Conservation (phyloP, 1,140 invertebrate species). For the Temnothorax longispinosus region DNA sequence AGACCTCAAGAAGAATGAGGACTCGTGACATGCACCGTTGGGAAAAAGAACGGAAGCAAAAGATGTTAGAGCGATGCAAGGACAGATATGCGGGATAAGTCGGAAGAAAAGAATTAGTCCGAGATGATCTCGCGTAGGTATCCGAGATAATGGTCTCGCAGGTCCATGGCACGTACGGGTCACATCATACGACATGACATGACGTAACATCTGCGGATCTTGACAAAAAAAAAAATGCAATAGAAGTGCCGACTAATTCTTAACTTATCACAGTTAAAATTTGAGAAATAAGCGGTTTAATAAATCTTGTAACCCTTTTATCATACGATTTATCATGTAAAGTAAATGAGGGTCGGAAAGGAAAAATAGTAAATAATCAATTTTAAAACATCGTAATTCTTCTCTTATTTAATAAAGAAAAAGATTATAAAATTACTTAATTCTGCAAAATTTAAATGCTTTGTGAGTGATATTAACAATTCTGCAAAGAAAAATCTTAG, state of each 20-base stretch:
- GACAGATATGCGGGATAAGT: constrained; percentile 54
- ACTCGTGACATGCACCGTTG: constrained; percentile 41
- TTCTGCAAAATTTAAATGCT: not conserved
- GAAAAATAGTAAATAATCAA: not conserved
- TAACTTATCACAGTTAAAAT: not conserved
- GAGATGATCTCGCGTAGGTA: constrained; percentile 17
- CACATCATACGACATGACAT: not conserved
- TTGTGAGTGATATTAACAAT: not conserved
- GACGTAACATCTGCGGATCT: constrained; percentile 1
- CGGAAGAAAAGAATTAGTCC: constrained; percentile 48
- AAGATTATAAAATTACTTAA: not conserved
- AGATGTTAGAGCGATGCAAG: not conserved
- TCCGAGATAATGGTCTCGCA: constrained; percentile 9
- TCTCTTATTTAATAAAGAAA: not conserved
- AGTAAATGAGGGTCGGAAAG: not conserved
- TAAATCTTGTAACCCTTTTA: not conserved
- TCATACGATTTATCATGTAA: not conserved
- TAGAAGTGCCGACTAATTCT: not conserved
- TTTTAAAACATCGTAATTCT: not conserved
- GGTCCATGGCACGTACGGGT: not conserved
- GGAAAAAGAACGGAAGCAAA: constrained; percentile 23
- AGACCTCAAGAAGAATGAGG: constrained; percentile 26
- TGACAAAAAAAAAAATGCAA: not conserved
- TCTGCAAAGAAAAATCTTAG: not conserved
- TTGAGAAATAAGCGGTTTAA: not conserved